Conservation (phyloP, 2,888 invertebrate species). For the Leptinotarsa rubiginosa region DNA sequence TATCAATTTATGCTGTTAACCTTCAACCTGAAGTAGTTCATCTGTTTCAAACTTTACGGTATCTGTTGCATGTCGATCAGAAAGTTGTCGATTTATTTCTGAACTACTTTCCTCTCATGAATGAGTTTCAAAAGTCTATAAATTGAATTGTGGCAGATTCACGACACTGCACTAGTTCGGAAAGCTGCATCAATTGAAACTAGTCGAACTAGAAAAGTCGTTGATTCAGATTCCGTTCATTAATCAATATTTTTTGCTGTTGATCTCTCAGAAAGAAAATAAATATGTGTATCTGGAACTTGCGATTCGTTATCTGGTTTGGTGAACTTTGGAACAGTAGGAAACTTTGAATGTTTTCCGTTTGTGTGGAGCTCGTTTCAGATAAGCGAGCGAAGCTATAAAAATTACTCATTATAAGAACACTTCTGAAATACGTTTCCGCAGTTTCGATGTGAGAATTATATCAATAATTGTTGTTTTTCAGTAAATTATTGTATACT, state of each 20-base stretch:
- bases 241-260: neutral
- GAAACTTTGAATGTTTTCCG: too few relatives aligned
- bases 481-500: too few relatives aligned
- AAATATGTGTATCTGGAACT: neutral
- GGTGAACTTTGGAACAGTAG: too few relatives aligned
- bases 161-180: neutral
- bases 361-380: too few relatives aligned
- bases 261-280: neutral
- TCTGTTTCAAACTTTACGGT: neutral
- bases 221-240: neutral
- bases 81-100: neutral
- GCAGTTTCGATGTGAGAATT: too few relatives aligned
- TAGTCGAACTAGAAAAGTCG: neutral
- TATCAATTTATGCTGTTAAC: neutral
- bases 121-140: neutral
- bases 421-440: too few relatives aligned
- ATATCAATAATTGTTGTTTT: too few relatives aligned
- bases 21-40: neutral
- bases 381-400: too few relatives aligned
- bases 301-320: neutral
- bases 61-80: slow-evolving; percentile 3
- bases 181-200: slow-evolving; percentile 9
- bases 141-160: slow-evolving; percentile 7
- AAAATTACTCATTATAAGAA: too few relatives aligned
- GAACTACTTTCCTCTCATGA: neutral